Conservation (phyloP, 2,888 invertebrate species). For the Melipona beecheii region DNA sequence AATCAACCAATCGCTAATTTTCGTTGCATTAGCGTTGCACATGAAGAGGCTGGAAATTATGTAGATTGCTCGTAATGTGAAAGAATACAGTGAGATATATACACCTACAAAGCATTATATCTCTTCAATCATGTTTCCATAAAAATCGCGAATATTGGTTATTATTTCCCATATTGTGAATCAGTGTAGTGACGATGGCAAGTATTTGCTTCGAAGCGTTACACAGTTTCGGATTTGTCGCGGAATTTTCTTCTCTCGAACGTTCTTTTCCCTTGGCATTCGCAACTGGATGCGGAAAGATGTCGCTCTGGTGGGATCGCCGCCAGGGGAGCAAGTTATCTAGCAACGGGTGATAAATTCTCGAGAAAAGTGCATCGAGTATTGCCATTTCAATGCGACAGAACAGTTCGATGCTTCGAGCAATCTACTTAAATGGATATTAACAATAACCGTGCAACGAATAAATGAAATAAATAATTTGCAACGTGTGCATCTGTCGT, state of each 20-base stretch:
- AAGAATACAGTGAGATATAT: too few species aligned
- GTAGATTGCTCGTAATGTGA: too few species aligned
- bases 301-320: conserved; percentile 10
- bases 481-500: background rate
- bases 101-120: too few species aligned
- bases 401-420: background rate
- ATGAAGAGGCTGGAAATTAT: too few species aligned
- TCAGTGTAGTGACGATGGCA: background rate
- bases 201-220: background rate
- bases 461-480: background rate
- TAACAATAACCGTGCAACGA: background rate
- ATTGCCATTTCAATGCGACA: background rate
- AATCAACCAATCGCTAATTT: too few species aligned
- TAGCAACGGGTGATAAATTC: background rate
- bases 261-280: background rate
- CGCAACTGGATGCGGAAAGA: conserved; percentile 1
- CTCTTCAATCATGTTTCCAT: too few species aligned
- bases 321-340: conserved; percentile 21
- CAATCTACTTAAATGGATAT: background rate
- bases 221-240: background rate
- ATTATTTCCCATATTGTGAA: background rate
- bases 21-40: too few species aligned
- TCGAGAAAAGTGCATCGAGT: background rate
- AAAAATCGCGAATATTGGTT: too few species aligned
- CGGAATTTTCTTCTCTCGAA: background rate